phyloP scores from a whole-genome alignment of 2,113 vertebrate species.

The Notothenia rossii region DNA sequence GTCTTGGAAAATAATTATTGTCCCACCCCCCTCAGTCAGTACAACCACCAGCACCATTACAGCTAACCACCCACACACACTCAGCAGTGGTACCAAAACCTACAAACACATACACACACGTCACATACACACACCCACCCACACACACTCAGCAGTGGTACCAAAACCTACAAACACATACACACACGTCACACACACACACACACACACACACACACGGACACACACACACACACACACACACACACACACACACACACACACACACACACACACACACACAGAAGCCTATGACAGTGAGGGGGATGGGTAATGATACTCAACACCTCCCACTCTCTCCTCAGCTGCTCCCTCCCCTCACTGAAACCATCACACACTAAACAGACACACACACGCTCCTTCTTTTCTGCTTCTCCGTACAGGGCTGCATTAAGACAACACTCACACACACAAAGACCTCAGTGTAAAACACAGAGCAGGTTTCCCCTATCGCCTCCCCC shows the following conservation, averaged over 20 bases:
- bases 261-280: slow-evolving; percentile 34
- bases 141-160: no score
- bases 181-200: slow-evolving; percentile 30
- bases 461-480: slow-evolving; percentile 61
- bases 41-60: slow-evolving; percentile 22
- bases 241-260: slow-evolving; percentile 26
- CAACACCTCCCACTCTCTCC: slow-evolving; percentile 73
- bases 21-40: not conserved
- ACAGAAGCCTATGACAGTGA: slow-evolving; percentile 51
- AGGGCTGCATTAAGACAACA: slow-evolving; percentile 59
- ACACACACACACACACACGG: slow-evolving; percentile 15
- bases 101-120: slow-evolving; percentile 35
- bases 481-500: slow-evolving; percentile 9
- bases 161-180: not conserved
- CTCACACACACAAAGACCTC: slow-evolving; percentile 65
- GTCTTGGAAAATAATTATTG: slow-evolving; percentile 13
- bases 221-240: slow-evolving; percentile 23
- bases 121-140: slow-evolving; percentile 28
- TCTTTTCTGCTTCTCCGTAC: slow-evolving; percentile 52
- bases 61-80: slow-evolving; percentile 17
- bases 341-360: slow-evolving; percentile 58
- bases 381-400: slow-evolving; percentile 61
- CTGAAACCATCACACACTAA: slow-evolving; percentile 74
- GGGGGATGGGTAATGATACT: slow-evolving; percentile 75
- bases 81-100: slow-evolving; percentile 15